A percentile compares a stretch with the other conserved stretches of the same genome.
Conservation (phyloP, 92 coral and sea anemone species). For the Montipora capitata region DNA sequence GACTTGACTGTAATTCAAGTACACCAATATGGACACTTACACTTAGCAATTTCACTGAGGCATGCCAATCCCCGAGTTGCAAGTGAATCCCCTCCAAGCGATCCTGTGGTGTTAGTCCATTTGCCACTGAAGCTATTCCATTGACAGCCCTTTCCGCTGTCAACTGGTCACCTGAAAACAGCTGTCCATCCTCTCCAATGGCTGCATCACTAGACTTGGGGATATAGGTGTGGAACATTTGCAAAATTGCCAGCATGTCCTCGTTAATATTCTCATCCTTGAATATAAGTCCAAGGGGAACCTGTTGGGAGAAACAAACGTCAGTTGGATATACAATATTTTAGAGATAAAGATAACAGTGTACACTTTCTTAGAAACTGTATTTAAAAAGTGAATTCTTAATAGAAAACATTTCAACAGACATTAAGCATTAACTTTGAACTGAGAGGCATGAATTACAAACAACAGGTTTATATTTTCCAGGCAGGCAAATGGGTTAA, state of each 20-base stretch:
- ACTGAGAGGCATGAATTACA: conserved; percentile 6
- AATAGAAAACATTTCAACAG: background rate
- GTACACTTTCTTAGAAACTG: background rate
- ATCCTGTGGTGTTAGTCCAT: conserved; percentile 68
- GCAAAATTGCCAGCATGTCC: conserved; percentile 72
- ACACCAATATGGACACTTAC: conserved; percentile 40
- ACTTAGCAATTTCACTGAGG: conserved; percentile 72
- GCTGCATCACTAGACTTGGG: conserved; percentile 53
- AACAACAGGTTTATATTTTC: conserved; percentile 22
- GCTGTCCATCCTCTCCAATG: conserved; percentile 25
- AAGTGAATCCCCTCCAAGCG: conserved; percentile 75
- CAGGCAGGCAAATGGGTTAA: conserved; percentile 19
- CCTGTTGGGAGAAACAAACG: conserved; percentile 49
- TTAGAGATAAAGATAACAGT: conserved; percentile 22
- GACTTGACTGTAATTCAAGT: too few relatives aligned
- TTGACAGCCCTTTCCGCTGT: conserved; percentile 30
- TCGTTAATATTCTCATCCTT: conserved; percentile 73
- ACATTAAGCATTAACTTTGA: background rate
- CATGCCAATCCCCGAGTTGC: conserved; percentile 81
- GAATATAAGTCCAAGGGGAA: conserved; percentile 74
- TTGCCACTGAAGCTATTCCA: conserved; percentile 67
- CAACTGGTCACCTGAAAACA: background rate
- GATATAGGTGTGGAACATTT: conserved; percentile 65
- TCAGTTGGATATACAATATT: conserved; percentile 14
- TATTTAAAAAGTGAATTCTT: too few relatives aligned